Evolutionary conservation across 2,113 vertebrate species (phyloP).

Genomic region (Mus musculus): GRCm39 chr2:78476501-78477000

Average conservation of each 20-base stretch:
- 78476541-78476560: neutral
- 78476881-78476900: neutral
- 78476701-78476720: neutral
- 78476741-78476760: neutral
- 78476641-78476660: constrained; percentile 67
- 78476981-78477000: neutral
- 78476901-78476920: neutral
- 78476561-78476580: neutral
- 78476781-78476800: neutral
- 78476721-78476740: neutral
- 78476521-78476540: neutral
- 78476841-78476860: neutral
- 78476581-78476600: neutral
- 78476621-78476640: constrained; percentile 80
- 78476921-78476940: neutral
- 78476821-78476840: neutral
- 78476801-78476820: neutral
- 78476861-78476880: neutral
- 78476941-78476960: no score
- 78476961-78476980: neutral
- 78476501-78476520: neutral
- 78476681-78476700: constrained; percentile 26
- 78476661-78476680: neutral
- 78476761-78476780: neutral
- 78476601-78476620: constrained; percentile 80